Percentiles rank a stretch among this genome's conserved stretches.
These are phyloP conservation scores for Helicoverpa assulta DNA, from an alignment of 2,888 invertebrate species.

Conservation along the genomic window DNA sequence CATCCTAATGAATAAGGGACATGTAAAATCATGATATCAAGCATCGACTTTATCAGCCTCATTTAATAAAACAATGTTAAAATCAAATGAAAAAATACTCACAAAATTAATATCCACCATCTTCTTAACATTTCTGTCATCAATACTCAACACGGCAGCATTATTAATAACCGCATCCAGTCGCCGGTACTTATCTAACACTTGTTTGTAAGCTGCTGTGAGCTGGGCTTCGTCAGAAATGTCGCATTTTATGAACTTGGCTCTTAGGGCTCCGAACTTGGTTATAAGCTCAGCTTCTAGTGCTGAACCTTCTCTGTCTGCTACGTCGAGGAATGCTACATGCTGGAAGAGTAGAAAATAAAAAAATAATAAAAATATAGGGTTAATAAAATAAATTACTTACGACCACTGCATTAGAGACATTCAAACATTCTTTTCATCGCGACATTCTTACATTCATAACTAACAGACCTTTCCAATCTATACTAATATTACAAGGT, in stretches of 20 bases:
- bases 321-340: constrained; percentile 83
- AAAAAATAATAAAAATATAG: no score
- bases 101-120: constrained; percentile 85
- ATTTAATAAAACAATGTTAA: no score
- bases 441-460: no score
- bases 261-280: constrained; percentile 83
- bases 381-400: not conserved
- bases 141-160: constrained; percentile 76
- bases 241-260: constrained; percentile 87
- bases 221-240: constrained; percentile 79
- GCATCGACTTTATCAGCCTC: no score
- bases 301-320: constrained; percentile 76
- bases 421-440: no score
- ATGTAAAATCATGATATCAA: no score
- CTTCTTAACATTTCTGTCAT: constrained; percentile 69
- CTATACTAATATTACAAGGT: no score
- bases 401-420: no score
- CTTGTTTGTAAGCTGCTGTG: constrained; percentile 76
- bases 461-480: no score
- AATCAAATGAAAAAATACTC: constrained; percentile 62
- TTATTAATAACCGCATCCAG: constrained; percentile 83
- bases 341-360: constrained; percentile 73
- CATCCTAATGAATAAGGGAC: no score
- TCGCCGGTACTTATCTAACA: constrained; percentile 80
- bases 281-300: constrained; percentile 77